These are phyloP conservation scores for Sciurus niger DNA, from an alignment of 2,113 vertebrate species.

Conservation along the genomic window DNA sequence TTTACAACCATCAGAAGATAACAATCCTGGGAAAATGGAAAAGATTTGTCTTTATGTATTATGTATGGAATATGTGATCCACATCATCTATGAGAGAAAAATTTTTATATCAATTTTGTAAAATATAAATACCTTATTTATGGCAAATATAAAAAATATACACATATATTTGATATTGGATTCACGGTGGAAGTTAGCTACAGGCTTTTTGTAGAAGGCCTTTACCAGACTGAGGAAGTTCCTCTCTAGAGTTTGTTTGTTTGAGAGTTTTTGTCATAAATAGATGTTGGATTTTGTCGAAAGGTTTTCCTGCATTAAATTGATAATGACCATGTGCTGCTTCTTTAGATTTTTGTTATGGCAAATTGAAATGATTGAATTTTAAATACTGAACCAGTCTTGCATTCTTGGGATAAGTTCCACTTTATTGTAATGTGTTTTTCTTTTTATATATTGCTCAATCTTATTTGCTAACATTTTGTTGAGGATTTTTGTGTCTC, in stretches of 20 bases:
- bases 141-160: background rate
- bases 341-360: background rate
- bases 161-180: background rate
- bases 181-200: background rate
- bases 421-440: background rate
- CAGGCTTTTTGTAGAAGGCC: background rate
- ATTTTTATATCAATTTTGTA: background rate
- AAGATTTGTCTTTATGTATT: background rate
- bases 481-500: background rate
- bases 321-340: background rate
- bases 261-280: background rate
- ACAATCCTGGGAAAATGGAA: background rate
- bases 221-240: background rate
- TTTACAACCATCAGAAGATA: background rate
- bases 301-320: background rate
- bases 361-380: background rate
- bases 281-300: constrained; percentile 32
- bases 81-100: constrained; percentile 7
- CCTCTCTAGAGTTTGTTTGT: background rate
- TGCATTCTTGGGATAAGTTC: background rate
- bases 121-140: background rate
- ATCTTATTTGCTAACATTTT: constrained; percentile 45
- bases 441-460: background rate
- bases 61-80: background rate
- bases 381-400: background rate